Percentiles rank a stretch among this genome's conserved stretches.
Conservation (phyloP, 1,140 invertebrate species). For the Caligus rogercresseyi region DNA sequence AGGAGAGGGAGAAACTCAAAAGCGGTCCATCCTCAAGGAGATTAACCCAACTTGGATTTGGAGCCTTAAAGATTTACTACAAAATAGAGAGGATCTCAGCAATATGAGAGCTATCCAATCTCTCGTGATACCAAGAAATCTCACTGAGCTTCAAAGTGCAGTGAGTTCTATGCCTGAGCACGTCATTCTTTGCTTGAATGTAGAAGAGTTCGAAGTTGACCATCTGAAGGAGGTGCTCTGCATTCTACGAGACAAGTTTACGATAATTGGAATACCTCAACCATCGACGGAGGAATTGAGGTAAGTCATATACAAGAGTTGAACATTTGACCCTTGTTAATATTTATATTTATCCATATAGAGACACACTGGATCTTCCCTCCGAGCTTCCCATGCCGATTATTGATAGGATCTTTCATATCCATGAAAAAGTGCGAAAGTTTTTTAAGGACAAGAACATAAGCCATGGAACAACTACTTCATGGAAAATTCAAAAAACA, state of each 20-base stretch:
- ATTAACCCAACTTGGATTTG: background rate
- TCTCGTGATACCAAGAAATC: background rate
- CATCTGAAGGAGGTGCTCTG: background rate
- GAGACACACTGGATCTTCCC: background rate
- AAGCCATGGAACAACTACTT: background rate
- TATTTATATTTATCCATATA: background rate
- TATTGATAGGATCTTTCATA: background rate
- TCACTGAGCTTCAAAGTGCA: background rate
- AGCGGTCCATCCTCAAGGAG: background rate
- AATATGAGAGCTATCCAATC: background rate
- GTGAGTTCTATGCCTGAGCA: background rate
- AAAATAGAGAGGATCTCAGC: background rate
- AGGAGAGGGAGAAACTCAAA: background rate
- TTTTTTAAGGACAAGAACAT: background rate
- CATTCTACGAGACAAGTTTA: background rate
- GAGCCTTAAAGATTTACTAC: background rate
- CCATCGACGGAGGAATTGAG: background rate
- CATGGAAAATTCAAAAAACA: background rate
- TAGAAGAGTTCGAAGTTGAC: background rate
- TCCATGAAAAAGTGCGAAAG: background rate
- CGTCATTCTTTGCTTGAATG: background rate
- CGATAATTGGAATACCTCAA: background rate
- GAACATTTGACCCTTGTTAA: no score
- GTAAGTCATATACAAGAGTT: no score
- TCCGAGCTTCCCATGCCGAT: background rate